A percentile compares a stretch with the other conserved stretches of the same genome.
Conservation (phyloP, 2,888 invertebrate species). For the Yponomeuta evonymella region DNA sequence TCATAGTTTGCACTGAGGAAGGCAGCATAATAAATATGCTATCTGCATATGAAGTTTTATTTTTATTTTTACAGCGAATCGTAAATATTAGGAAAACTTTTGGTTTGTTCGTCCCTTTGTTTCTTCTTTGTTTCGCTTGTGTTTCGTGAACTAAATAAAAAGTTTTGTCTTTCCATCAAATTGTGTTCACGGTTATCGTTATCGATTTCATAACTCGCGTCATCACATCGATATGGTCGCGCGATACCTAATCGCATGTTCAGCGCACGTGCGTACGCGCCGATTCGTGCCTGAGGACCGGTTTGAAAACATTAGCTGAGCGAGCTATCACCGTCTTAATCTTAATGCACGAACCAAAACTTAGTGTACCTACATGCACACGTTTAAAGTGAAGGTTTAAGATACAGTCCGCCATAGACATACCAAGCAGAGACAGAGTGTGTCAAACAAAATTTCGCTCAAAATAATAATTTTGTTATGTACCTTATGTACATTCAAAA, state of each 20-base stretch:
- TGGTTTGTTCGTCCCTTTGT: too few relatives aligned
- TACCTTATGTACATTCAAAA: too few relatives aligned
- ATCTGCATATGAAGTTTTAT: too few relatives aligned
- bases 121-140: too few relatives aligned
- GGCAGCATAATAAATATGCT: too few relatives aligned
- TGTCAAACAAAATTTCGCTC: too few relatives aligned
- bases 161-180: background rate
- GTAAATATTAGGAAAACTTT: too few relatives aligned
- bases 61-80: too few relatives aligned
- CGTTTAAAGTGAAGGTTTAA: constrained; percentile 18
- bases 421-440: too few relatives aligned
- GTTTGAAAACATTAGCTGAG: background rate
- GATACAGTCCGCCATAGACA: background rate
- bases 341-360: background rate
- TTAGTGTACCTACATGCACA: background rate
- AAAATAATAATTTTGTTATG: too few relatives aligned
- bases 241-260: background rate
- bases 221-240: background rate
- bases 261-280: background rate
- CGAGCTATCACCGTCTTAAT: background rate
- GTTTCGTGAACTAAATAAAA: background rate
- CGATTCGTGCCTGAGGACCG: background rate
- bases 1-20: too few relatives aligned
- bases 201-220: background rate
- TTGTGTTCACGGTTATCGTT: background rate